These are phyloP conservation scores for Perdita meconis DNA, from an alignment of 2,888 invertebrate species.

Conservation along the genomic window DNA sequence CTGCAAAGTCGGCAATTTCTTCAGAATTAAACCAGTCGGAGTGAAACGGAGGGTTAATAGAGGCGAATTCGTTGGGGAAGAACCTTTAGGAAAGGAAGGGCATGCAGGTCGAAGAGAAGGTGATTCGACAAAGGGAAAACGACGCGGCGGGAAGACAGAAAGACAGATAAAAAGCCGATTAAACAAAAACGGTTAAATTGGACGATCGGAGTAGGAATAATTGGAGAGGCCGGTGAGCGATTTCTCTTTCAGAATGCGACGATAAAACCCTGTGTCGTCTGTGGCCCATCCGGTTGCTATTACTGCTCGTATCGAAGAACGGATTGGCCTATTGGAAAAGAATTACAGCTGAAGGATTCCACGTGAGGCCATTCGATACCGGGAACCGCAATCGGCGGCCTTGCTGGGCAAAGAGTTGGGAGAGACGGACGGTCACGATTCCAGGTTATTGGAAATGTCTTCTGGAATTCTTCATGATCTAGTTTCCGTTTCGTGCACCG, in stretches of 20 bases:
- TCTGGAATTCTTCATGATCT: constrained; percentile 4
- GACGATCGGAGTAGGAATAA: constrained; percentile 38
- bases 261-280: constrained; percentile 48
- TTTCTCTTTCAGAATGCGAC: constrained; percentile 31
- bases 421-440: constrained; percentile 38
- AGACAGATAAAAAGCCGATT: constrained; percentile 40
- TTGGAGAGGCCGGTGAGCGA: constrained; percentile 40
- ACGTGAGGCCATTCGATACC: constrained; percentile 28
- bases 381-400: constrained; percentile 5
- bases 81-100: neutral
- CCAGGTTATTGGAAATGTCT: constrained; percentile 41
- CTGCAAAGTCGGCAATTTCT: neutral
- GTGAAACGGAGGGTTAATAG: constrained; percentile 3
- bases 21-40: constrained; percentile 6
- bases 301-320: constrained; percentile 52
- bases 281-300: constrained; percentile 27
- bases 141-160: neutral
- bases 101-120: neutral
- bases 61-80: neutral
- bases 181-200: constrained; percentile 56
- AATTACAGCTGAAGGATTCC: constrained; percentile 49
- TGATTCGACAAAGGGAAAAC: neutral
- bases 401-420: neutral
- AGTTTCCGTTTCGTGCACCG: constrained; percentile 17
- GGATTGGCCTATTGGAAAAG: constrained; percentile 62